Evolutionary conservation across 23 tunicate genomes (phyloP), one percentile per base, ranked within the genome.

Genomic region (Botrylloides violaceus): DNA sequence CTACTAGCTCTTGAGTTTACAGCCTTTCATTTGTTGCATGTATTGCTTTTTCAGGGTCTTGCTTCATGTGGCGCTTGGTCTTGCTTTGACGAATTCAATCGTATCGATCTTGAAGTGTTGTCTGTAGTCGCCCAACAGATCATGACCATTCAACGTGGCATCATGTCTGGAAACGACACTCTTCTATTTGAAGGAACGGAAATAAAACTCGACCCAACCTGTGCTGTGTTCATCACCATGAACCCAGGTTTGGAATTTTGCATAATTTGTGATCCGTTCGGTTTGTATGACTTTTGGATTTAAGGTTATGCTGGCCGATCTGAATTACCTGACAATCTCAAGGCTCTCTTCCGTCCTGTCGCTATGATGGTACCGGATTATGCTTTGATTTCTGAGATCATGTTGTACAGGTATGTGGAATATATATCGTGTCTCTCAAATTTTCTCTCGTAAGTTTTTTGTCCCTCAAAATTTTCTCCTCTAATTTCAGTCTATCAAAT

Each of bases 301-400:
- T 49, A 29, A 88, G 96, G 98, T 81, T 93, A 93, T 72, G 98
- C 98, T 73, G 98, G 98, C 20, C 81, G 98, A 24, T 93, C 98
- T 20, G 98, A 93, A 38, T 75, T 93, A 15, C 98, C 98, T 29
- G 98, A 93, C 65, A 93, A 93, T 66, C 66, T 93, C 75, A 93
- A 93, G 43, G 98, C 98, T 60, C 49, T 93, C 60, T 93, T 93
- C 76, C 71, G 98, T 61, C 93, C 98, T 26, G 98, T 93, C 1
- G 98, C 98, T 65, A 93, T 93, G 98, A 93, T 93, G 98, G 98
- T 93, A 36, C 98, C 98, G 36, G 98, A 93, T 73, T 93, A 93
- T 68, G 98, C 98, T 29, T 72, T 93, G 82, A 93, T 93, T 12
- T 93, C 98, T 31, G 98, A 93, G 66, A 93, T 93, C 73, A 80